A percentile compares a stretch with the other conserved stretches of the same genome.
These are phyloP conservation scores for Gymnorhina tibicen DNA, from an alignment of 2,113 vertebrate species.

Conservation along the genomic window DNA sequence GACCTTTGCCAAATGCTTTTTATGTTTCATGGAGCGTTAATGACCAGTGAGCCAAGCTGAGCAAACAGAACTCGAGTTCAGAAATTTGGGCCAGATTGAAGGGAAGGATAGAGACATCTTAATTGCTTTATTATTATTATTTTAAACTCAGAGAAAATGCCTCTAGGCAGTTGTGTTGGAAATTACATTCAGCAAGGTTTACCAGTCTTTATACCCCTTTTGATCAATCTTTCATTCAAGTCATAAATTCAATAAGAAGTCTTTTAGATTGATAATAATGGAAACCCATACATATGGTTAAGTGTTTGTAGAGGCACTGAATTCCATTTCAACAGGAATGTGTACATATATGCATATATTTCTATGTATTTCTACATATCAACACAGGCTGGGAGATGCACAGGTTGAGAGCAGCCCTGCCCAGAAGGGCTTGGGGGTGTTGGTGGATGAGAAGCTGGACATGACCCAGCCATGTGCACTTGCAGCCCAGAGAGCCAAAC, in stretches of 20 bases:
- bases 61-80: background rate
- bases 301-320: background rate
- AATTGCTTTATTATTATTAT: background rate
- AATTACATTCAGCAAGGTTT: background rate
- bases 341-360: background rate
- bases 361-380: background rate
- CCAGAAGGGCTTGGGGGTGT: background rate
- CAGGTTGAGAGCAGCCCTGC: background rate
- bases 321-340: background rate
- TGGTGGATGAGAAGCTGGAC: background rate
- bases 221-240: background rate
- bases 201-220: background rate
- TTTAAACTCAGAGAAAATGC: background rate
- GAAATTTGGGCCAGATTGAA: background rate
- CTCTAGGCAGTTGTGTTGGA: background rate
- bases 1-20: background rate
- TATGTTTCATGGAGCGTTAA: background rate
- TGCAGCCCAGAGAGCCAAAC: background rate
- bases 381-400: background rate
- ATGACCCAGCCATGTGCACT: accelerated
- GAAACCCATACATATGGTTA: background rate
- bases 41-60: background rate
- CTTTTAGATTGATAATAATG: background rate
- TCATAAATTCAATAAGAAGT: background rate
- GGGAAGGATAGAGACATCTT: background rate